Percentiles rank a stretch among this genome's conserved stretches.
phyloP scores from a whole-genome alignment of 2,113 vertebrate species.

The Vimba vimba region DNA sequence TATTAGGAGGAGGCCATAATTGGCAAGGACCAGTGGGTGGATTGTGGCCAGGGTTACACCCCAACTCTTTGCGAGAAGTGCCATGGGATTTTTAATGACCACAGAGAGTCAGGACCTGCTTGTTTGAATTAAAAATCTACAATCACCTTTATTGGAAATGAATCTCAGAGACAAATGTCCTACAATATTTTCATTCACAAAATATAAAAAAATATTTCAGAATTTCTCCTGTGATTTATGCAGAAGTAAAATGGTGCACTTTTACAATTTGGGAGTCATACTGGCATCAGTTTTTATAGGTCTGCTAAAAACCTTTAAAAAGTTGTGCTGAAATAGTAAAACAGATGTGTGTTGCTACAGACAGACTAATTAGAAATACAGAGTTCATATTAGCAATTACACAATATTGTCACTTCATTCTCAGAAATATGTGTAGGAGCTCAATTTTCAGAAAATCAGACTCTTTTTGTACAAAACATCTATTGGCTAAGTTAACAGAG shows the following conservation, averaged over 20 bases:
- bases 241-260: background rate
- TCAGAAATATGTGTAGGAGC: background rate
- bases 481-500: background rate
- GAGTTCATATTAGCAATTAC: background rate
- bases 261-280: background rate
- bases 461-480: background rate
- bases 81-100: too few relatives aligned
- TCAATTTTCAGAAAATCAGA: background rate
- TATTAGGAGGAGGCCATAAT: too few relatives aligned
- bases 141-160: background rate
- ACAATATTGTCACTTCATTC: conserved; percentile 3
- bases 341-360: conserved; percentile 1
- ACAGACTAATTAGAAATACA: background rate
- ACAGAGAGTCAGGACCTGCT: background rate
- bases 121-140: background rate
- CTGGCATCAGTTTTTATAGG: conserved; percentile 16
- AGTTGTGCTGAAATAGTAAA: conserved; percentile 49
- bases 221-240: background rate
- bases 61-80: too few relatives aligned
- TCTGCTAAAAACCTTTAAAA: conserved; percentile 54
- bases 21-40: too few relatives aligned
- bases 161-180: background rate
- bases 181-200: background rate
- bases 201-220: background rate
- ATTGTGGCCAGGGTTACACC: too few relatives aligned